Conservation (phyloP, 2,797 vertebrate genomes). For the Muscicapa comitata region DNA sequence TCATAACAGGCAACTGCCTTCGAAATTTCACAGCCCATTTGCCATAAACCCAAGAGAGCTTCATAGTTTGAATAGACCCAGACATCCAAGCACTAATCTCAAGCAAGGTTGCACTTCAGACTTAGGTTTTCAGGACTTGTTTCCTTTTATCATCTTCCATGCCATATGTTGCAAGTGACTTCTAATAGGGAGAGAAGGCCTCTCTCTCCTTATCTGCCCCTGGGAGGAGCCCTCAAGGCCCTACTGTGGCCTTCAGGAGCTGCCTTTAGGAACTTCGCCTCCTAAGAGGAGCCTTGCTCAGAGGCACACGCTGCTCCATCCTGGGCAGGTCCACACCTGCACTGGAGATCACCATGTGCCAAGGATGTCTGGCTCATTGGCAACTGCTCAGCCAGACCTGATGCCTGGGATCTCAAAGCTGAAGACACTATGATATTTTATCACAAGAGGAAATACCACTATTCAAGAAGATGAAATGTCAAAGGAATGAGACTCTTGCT, state of each 20-base stretch:
- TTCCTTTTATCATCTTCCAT: neutral
- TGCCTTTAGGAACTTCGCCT: neutral
- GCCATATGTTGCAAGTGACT: neutral
- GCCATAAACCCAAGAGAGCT: neutral
- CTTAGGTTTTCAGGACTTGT: neutral
- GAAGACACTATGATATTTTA: neutral
- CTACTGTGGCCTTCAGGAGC: neutral
- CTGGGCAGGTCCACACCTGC: neutral
- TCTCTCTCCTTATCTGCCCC: neutral
- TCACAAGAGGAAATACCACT: neutral
- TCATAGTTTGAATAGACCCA: neutral
- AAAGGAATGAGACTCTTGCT: neutral
- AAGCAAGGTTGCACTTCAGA: neutral
- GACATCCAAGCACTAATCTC: neutral
- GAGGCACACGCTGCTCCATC: accelerated
- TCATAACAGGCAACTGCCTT: neutral
- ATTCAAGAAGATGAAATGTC: neutral
- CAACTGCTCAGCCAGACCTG: neutral
- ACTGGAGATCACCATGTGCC: accelerated
- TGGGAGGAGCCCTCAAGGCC: neutral
- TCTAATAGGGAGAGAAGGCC: neutral
- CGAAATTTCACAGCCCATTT: neutral
- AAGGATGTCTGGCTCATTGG: accelerated
- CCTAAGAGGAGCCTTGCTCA: neutral
- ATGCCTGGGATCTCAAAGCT: neutral